These are phyloP conservation scores for Idaea aversata DNA, from an alignment of 2,888 invertebrate species.

Conservation along the genomic window DNA sequence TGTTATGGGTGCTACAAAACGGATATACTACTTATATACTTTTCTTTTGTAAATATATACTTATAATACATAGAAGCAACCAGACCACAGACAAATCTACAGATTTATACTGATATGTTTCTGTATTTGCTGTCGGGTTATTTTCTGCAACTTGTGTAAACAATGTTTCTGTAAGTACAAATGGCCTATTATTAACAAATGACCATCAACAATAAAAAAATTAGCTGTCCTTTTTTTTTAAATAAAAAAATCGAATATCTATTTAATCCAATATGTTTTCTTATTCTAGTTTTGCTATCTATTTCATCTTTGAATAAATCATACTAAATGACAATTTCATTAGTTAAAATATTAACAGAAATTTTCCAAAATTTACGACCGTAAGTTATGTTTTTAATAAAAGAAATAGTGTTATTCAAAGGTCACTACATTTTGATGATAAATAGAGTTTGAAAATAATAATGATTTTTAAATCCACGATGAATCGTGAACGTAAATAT, in stretches of 20 bases:
- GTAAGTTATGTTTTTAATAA: background rate
- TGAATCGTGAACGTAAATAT: constrained; percentile 62
- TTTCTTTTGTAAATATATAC: too few species aligned
- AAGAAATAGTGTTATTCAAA: constrained; percentile 24
- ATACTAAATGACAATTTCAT: background rate
- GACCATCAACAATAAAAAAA: background rate
- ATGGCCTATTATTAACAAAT: too few species aligned
- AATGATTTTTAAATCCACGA: constrained; percentile 65
- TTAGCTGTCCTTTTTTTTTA: constrained; percentile 7
- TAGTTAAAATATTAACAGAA: constrained; percentile 5
- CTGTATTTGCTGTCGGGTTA: too few species aligned
- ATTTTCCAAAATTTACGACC: background rate
- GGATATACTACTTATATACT: too few species aligned
- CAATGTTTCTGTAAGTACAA: too few species aligned
- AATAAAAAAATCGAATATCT: background rate
- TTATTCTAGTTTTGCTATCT: background rate
- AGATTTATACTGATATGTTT: too few species aligned
- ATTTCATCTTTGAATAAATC: background rate
- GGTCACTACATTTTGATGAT: constrained; percentile 64
- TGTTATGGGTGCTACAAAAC: too few species aligned
- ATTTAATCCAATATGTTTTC: constrained; percentile 24
- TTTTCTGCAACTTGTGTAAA: too few species aligned
- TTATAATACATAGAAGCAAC: too few species aligned
- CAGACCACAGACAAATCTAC: too few species aligned
- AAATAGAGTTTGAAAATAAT: constrained; percentile 67